Conservation (phyloP, 1,140 invertebrate genomes). For the Calephelis nemesis region DNA sequence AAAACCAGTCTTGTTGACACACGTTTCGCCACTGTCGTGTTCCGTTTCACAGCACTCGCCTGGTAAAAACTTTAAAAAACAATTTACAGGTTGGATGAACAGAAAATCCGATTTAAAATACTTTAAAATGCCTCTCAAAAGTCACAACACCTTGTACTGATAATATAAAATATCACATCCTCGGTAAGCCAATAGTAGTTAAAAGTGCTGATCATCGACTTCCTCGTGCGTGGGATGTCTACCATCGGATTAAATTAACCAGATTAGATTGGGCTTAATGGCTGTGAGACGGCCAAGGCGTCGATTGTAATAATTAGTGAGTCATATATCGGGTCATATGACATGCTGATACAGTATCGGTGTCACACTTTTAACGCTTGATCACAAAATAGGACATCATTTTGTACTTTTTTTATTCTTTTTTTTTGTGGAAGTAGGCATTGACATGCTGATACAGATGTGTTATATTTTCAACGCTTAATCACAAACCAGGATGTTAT, state of each 20-base stretch:
- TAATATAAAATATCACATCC: conserved; percentile 9
- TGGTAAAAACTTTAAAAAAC: too few relatives aligned
- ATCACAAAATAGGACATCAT: not conserved
- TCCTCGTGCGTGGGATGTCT: conserved; percentile 47
- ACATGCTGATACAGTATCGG: conserved; percentile 14
- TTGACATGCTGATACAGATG: conserved; percentile 6
- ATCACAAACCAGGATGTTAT: not conserved
- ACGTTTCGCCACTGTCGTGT: too few relatives aligned
- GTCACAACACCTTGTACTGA: not conserved
- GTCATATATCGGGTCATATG: conserved; percentile 40
- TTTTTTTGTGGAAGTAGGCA: too few relatives aligned
- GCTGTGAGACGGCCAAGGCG: conserved; percentile 51
- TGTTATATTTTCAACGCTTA: not conserved
- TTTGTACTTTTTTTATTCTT: too few relatives aligned
- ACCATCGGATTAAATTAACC: conserved; percentile 55
- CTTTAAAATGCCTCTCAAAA: not conserved
- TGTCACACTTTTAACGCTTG: not conserved
- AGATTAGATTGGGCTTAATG: conserved; percentile 61
- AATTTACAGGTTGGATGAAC: too few relatives aligned
- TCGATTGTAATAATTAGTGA: conserved; percentile 60
- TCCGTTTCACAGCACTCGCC: too few relatives aligned
- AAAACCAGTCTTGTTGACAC: too few relatives aligned
- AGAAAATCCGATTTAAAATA: not conserved
- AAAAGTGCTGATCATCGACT: conserved; percentile 59
- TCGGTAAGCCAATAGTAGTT: conserved; percentile 41